Conservation (phyloP, 2,113 vertebrate species). For the Elachura formosa region DNA sequence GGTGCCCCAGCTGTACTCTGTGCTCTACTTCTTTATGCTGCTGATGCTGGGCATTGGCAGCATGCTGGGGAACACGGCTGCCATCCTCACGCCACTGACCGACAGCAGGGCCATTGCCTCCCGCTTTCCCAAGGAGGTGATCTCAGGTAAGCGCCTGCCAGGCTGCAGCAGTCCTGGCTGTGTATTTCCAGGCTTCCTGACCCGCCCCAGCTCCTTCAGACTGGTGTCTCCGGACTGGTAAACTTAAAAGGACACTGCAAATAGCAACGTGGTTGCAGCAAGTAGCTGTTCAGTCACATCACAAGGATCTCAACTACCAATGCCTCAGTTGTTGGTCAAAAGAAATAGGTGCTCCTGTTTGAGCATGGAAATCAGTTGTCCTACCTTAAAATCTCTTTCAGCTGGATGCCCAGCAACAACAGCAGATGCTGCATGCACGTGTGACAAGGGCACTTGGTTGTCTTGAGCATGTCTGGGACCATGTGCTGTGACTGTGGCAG, state of each 20-base stretch:
- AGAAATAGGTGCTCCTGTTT: rapidly evolving
- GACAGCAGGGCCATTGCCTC: constrained; percentile 76
- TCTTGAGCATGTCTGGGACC: neutral
- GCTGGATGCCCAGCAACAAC: neutral
- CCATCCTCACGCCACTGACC: constrained; percentile 84
- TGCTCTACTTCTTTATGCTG: constrained; percentile 91
- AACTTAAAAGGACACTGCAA: neutral
- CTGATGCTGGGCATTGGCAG: constrained; percentile 90
- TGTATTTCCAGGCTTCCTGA: neutral
- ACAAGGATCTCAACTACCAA: rapidly evolving
- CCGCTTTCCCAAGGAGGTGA: constrained; percentile 74
- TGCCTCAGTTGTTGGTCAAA: neutral
- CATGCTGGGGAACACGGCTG: constrained; percentile 90
- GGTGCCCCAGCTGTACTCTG: constrained; percentile 87
- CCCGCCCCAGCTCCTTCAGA: neutral
- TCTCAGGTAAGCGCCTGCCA: constrained; percentile 75
- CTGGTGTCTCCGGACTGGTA: neutral
- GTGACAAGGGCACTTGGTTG: rapidly evolving
- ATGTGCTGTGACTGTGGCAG: neutral
- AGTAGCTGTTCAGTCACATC: neutral
- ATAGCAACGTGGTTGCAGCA: neutral
- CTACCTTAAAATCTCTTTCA: neutral
- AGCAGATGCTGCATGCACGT: rapidly evolving
- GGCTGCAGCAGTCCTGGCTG: rapidly evolving
- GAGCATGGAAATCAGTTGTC: neutral